Base-by-base conservation (phyloP, 2,113 vertebrate species). In the Polypterus senegalus region DNA sequence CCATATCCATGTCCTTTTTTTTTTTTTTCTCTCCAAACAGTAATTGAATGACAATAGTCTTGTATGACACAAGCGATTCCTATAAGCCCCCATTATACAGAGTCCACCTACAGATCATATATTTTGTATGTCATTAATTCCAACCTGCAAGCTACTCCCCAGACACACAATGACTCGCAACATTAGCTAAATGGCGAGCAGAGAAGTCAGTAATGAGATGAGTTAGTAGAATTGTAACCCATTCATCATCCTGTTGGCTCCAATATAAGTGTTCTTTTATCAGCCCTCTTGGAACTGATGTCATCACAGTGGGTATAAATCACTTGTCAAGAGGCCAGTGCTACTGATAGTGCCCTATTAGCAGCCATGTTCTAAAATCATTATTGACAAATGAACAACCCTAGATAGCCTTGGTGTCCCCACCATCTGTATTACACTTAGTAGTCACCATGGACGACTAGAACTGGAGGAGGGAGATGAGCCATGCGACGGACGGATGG, bases 221-320 rank as follows among this genome's bases (percentile, higher is more conserved):
- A 90, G 89, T 89, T 88, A 90, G 83, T 89, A 88, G 87, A 85
- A 88, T 81, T 84, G 88, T 91, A 85, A 90, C 90, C 91, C 91
- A 95, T 98, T 97, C 88, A 97, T 98, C 95, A 97, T 94, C 79
- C 91, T 97, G 93, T 88, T 97, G 90, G 83, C 89, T 97, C 90
- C 91, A 93, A 97, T 97, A 85, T 87, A 85, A 87, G 84, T 86
- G 86, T 92, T 83, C 92, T 91, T 98, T 97, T 94, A 96, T 97
- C 93, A 91, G 88, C 78, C 83, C 79, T 88, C 89, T 89, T 81
- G 80, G 86, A 88, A 86, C 91, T 89, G 85, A 88, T 95, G 92
- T 93, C 91, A 90, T 92, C 87, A 81, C 77, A 79, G 78, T 68
- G 80, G 86, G 88, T 88, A 97, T 97, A 95, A 97, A 97, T 97